Percentiles rank a stretch among this genome's conserved stretches.
These are phyloP conservation scores for Drosophila paracracens DNA, from an alignment of 2,888 invertebrate genomes.

Conservation along the genomic window DNA sequence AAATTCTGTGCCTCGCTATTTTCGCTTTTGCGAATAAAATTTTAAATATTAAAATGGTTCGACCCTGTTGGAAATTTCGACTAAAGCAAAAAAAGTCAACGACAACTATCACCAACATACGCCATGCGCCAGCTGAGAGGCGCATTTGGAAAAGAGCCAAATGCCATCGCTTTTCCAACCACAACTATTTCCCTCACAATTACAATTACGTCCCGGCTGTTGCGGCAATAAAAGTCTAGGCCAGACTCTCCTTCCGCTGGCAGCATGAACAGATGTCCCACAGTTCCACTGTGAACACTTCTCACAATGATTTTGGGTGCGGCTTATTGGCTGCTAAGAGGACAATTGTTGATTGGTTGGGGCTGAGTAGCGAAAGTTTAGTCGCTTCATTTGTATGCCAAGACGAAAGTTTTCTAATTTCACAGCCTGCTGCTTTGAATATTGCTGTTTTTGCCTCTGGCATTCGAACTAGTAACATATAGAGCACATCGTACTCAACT, in stretches of 20 bases:
- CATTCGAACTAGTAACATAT: slow-evolving; percentile 8
- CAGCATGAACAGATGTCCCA: slow-evolving; percentile 10
- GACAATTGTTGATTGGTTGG: slow-evolving; percentile 41
- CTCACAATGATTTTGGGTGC: slow-evolving; percentile 39
- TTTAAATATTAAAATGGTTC: slow-evolving; percentile 70
- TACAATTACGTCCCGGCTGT: slow-evolving; percentile 53
- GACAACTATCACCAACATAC: slow-evolving; percentile 20
- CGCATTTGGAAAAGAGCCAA: slow-evolving; percentile 53
- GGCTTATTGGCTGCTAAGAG: slow-evolving; percentile 63
- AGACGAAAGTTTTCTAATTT: slow-evolving; percentile 50
- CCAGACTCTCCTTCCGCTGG: slow-evolving; percentile 21
- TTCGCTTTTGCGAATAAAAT: slow-evolving; percentile 53
- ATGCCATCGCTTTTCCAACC: slow-evolving; percentile 28
- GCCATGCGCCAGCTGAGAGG: slow-evolving; percentile 24
- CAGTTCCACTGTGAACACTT: slow-evolving; percentile 30
- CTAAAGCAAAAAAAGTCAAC: slow-evolving; percentile 17
- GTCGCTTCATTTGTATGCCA: slow-evolving; percentile 64
- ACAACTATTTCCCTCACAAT: slow-evolving; percentile 47
- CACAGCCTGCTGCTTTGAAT: slow-evolving; percentile 36
- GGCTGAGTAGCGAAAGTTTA: neutral
- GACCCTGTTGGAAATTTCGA: slow-evolving; percentile 26
- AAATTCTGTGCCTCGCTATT: slow-evolving; percentile 36
- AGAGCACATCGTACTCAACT: slow-evolving; percentile 3
- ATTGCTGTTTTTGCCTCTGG: slow-evolving; percentile 5
- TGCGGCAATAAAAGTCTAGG: slow-evolving; percentile 49